These are phyloP conservation scores for Ramazzottius varieornatus DNA, from an alignment of 2,888 invertebrate species.

Conservation along the genomic window DNA sequence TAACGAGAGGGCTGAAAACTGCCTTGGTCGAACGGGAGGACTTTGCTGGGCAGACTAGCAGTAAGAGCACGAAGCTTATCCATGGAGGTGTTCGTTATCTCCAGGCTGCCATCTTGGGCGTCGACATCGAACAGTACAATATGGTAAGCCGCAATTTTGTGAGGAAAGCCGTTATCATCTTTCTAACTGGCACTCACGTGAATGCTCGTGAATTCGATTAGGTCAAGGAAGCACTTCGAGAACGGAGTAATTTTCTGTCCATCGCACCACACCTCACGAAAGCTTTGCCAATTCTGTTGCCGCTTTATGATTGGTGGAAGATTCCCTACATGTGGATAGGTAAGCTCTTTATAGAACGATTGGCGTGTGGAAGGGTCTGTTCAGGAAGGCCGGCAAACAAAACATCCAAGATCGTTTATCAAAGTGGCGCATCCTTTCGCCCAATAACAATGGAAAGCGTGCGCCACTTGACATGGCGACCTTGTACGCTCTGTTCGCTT, in stretches of 20 bases:
- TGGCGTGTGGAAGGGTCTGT: no score
- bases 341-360: no score
- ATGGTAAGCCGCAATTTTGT: no score
- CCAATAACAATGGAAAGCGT: no score
- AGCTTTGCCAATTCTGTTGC: neutral
- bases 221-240: constrained; percentile 2
- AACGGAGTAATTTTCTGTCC: neutral
- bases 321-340: constrained; percentile 2
- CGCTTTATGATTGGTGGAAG: neutral
- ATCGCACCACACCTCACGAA: neutral
- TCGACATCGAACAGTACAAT: constrained; percentile 2
- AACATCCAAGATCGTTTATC: no score
- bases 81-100: constrained; percentile 5
- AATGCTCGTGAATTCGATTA: neutral
- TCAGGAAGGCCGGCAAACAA: no score
- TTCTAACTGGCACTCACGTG: neutral
- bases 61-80: constrained; percentile 1
- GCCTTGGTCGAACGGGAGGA: constrained; percentile 3
- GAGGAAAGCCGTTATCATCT: neutral
- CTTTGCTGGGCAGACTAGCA: neutral
- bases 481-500: no score
- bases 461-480: no score
- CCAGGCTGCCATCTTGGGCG: neutral
- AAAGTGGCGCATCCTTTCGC: neutral
- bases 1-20: neutral